Percentiles rank a stretch among this genome's conserved stretches.
Conservation (phyloP, 2,113 vertebrate species). For the Ibidorhyncha struthersii region DNA sequence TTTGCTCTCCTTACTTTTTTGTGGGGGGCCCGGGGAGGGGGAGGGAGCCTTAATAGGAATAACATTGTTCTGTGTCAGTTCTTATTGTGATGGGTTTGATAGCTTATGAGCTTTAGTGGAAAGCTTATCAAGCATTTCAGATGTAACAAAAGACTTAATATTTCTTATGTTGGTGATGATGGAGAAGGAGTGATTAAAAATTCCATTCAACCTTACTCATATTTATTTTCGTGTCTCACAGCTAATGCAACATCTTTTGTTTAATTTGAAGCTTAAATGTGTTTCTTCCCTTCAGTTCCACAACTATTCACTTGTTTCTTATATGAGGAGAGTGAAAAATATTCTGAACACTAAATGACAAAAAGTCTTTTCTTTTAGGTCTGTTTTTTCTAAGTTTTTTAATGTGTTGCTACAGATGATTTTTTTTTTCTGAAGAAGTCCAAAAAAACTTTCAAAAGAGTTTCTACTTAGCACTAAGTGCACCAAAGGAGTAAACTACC, state of each 20-base stretch:
- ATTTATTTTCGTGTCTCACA: conserved; percentile 42
- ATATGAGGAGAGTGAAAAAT: conserved; percentile 46
- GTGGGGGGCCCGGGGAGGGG: too few species aligned
- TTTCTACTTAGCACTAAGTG: not conserved
- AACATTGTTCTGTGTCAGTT: not conserved
- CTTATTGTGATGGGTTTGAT: not conserved
- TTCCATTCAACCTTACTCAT: not conserved
- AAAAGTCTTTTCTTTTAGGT: conserved; percentile 37
- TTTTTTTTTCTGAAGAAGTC: not conserved
- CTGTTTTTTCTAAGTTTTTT: not conserved
- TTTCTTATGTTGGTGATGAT: conserved; percentile 11
- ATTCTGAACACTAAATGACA: conserved; percentile 38
- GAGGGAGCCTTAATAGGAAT: not conserved
- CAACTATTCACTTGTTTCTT: conserved; percentile 12
- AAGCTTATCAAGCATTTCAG: not conserved
- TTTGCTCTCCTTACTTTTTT: not conserved
- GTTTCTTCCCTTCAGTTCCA: conserved; percentile 38
- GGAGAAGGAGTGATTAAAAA: not conserved
- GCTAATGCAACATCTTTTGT: conserved; percentile 31
- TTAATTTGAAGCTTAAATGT: conserved; percentile 51
- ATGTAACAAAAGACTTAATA: not conserved
- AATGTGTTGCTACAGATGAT: not conserved
- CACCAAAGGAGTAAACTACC: not conserved
- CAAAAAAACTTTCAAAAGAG: not conserved
- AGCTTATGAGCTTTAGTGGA: not conserved